Base-by-base conservation (phyloP, 2,888 invertebrate species). In the Andrena fulva region DNA sequence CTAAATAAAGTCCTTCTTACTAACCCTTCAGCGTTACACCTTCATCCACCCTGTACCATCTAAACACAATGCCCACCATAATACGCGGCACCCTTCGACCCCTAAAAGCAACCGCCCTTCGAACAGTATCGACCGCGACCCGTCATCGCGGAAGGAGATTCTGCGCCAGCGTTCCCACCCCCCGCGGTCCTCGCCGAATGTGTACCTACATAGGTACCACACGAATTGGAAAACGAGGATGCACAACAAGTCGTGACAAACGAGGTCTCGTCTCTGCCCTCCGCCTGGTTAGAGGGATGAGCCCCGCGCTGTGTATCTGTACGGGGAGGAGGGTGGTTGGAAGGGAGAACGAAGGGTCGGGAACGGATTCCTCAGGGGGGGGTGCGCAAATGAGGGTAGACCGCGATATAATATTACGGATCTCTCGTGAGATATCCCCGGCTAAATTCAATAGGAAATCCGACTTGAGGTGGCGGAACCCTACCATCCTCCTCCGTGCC, bases 161-260 rank as follows among this genome's bases (percentile, higher is more conserved):
- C 42, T 42, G 42, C 42, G 42, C 42, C 42, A 42, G 16, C 42
- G 16, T 5, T 12, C 42, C 16, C 5, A 6, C 10, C 1, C 10
- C 2, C 5, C 10, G 2, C 5, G 0, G n/a, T 42, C 27, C 35
- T 10, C 54, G 31, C 5, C 31, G 71, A 60, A 68, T 59, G 56
- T 54, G 56, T 59, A 50, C 16, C 42, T 12, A 42, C 42, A 42
- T 42, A 24, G 59, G 77, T 80, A 74, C 77, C 59, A 56, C 16
- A 62, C 68, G 80, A 85, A 84, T 84, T 70, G 84, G 77, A 69
- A 77, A 83, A 80, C 64, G 72, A 68, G 59, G 54, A 60, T 76
- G 80, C 73, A 70, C 85, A 80, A 85, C 80, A 80, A 75, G 63
- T 59, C 77, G 75, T 80, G 85, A 85, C 84, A 73, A 84, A 85